Percentiles rank a stretch among this genome's conserved stretches.
These are phyloP conservation scores for Tinea pellionella DNA, from an alignment of 2,888 invertebrate genomes.

Conservation along the genomic window DNA sequence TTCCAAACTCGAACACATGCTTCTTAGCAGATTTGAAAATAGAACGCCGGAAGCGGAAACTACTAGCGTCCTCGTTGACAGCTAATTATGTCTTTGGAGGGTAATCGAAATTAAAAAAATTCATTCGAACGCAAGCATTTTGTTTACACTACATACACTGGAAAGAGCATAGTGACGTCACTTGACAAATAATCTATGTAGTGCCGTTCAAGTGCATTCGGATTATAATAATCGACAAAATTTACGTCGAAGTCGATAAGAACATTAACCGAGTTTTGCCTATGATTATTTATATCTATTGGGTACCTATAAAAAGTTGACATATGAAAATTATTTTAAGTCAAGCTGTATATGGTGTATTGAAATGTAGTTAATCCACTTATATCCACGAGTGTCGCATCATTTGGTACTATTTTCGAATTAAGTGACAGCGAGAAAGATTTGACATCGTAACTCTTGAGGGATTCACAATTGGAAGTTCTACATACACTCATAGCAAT, in stretches of 20 bases:
- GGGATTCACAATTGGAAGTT: slow-evolving; percentile 54
- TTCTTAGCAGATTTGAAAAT: slow-evolving; percentile 56
- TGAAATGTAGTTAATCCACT: slow-evolving; percentile 6
- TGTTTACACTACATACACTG: background rate
- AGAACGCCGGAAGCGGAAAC: slow-evolving; percentile 66
- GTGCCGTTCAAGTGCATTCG: background rate
- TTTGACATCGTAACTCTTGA: slow-evolving; percentile 58
- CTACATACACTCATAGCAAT: slow-evolving; percentile 22
- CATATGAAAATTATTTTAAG: background rate
- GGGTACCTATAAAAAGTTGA: background rate
- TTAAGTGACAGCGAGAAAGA: slow-evolving; percentile 43
- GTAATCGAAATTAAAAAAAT: background rate
- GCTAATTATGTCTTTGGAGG: slow-evolving; percentile 59
- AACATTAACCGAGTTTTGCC: too few species aligned
- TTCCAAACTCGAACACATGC: slow-evolving; percentile 23
- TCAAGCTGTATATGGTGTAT: background rate
- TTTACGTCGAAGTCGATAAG: too few species aligned
- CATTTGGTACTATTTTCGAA: slow-evolving; percentile 39
- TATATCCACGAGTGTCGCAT: background rate
- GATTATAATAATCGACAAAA: background rate
- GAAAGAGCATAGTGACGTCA: background rate
- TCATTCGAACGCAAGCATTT: background rate
- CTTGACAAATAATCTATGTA: background rate
- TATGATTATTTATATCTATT: too few species aligned
- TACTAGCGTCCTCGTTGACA: slow-evolving; percentile 53